Evolutionary conservation across 2,888 invertebrate genomes (phyloP), one percentile per base, ranked within the genome.

Genomic region (Chrysolina oricalcia): DNA sequence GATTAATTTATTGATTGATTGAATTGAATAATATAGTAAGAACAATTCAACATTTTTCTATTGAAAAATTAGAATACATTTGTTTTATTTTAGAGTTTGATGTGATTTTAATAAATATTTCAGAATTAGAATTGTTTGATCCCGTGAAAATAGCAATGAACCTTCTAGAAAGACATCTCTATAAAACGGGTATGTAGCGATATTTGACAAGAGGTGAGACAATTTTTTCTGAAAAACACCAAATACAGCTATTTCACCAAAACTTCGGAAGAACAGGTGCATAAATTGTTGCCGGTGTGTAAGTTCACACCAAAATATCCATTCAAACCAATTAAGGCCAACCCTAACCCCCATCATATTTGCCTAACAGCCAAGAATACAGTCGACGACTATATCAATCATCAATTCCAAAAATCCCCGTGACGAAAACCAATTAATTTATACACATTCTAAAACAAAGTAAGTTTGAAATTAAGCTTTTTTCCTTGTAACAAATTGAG

Each of bases 381-480:
- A 0, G 59, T 9, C 23, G 27, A 9, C 15, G 13, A 10, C 27
- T 3, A 3, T 59, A 59, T 27, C 15, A 59, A 59, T 53, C 53
- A 13, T 53, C 53, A 53, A 53, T 21, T 53, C 27, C 59, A 9
- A 15, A 27, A 59, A 59, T 59, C 35, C 2, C 59, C 35, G n/a
- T 59, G 59, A n/a, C 59, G 15, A 27, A 27, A 59, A 59, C 59
- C 35, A 59, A 59, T 59, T 59, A 17, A 59, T 59, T 59, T 59
- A 59, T 59, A 59, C 27, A 59, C 23, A 27, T 27, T 27, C 10
- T 35, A 9, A 27, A 35, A 59, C 59, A 59, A 59, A 59, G 59
- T 59, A 59, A 27, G 19, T 15, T 59, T 59, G n/a, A 56, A 59
- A 35, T 59, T 9, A 59, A 59, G n/a, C 59, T 23, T 35, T 59